Evolutionary conservation across 1,140 invertebrate genomes (phyloP).

Genomic region (Pseudobourletiella spinata): DNA sequence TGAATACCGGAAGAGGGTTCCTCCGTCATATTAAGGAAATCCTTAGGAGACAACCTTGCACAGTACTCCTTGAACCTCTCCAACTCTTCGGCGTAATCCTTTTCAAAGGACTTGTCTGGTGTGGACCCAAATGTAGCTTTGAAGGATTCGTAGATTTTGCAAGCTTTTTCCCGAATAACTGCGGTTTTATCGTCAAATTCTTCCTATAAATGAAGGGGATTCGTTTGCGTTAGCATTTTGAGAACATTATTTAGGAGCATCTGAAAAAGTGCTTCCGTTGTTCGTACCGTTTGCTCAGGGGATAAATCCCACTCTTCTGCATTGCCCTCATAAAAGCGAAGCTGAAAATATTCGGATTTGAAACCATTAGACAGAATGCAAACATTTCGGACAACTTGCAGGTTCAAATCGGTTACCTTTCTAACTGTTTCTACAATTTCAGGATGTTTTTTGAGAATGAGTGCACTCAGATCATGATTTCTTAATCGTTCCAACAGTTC

Average conservation of each 20-base stretch:
- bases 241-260: not conserved
- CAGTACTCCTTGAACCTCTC: slow-evolving; percentile 19
- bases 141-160: slow-evolving; percentile 25
- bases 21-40: not conserved
- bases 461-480: slow-evolving; percentile 47
- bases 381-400: no score
- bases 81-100: slow-evolving; percentile 24
- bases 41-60: not conserved
- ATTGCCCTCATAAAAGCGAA: slow-evolving; percentile 65
- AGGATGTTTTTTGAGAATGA: slow-evolving; percentile 79
- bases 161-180: slow-evolving; percentile 23
- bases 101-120: slow-evolving; percentile 18
- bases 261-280: no score
- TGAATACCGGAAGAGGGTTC: not conserved
- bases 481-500: slow-evolving; percentile 28
- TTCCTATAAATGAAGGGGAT: slow-evolving; percentile 1
- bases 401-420: no score
- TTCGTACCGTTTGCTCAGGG: slow-evolving; percentile 46
- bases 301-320: slow-evolving; percentile 57
- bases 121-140: slow-evolving; percentile 20
- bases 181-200: slow-evolving; percentile 26
- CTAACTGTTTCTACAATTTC: slow-evolving; percentile 60
- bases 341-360: no score
- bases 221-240: not conserved
- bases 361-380: no score